phyloP scores from a whole-genome alignment of 2,888 invertebrate species.

The Trichogramma dendrolimi region DNA sequence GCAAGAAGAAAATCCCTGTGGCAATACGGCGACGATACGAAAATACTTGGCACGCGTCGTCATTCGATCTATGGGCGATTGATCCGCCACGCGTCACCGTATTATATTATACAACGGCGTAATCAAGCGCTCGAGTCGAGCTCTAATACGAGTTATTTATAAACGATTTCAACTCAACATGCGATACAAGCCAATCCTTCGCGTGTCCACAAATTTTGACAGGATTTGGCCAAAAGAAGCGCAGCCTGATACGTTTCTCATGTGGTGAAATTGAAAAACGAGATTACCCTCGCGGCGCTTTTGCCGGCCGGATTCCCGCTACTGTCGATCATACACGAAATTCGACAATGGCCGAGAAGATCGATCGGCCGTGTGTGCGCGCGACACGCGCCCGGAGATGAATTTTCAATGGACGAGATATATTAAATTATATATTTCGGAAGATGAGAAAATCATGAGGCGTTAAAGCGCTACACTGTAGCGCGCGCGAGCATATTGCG shows the following conservation, averaged over 20 bases:
- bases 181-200: slow-evolving; percentile 19
- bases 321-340: slow-evolving; percentile 19
- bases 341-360: slow-evolving; percentile 17
- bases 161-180: slow-evolving; percentile 48
- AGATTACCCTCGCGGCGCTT: slow-evolving; percentile 20
- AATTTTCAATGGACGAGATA: slow-evolving; percentile 22
- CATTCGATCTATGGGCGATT: slow-evolving; percentile 37
- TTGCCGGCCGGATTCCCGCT: slow-evolving; percentile 1
- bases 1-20: slow-evolving; percentile 30
- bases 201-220: background rate
- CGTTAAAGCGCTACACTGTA: slow-evolving; percentile 1
- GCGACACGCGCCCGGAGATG: slow-evolving; percentile 6
- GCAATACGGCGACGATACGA: slow-evolving; percentile 45
- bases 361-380: slow-evolving; percentile 14
- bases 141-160: slow-evolving; percentile 48
- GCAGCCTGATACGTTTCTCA: background rate
- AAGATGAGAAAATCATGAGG: slow-evolving; percentile 24
- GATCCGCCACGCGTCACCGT: slow-evolving; percentile 39
- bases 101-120: background rate
- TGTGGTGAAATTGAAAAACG: slow-evolving; percentile 27
- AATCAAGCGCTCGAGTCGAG: slow-evolving; percentile 37
- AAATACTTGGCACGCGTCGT: slow-evolving; percentile 49
- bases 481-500: too few species aligned
- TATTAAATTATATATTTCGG: slow-evolving; percentile 7
- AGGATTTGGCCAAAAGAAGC: background rate